Conservation (phyloP, 2,888 invertebrate species). For the Zaprionus bogoriensis region DNA sequence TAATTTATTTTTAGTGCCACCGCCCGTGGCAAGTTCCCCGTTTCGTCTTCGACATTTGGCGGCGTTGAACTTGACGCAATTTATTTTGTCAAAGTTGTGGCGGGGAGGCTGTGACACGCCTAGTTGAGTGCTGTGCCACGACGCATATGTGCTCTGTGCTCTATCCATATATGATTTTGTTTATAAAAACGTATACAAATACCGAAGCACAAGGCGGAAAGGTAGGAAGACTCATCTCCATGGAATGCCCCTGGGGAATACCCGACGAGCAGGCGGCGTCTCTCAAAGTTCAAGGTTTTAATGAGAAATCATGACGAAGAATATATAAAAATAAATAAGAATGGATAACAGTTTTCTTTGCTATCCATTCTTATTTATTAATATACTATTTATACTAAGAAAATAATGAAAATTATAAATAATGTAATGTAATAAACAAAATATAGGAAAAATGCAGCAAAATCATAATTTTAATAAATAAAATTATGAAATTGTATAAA, state of each 20-base stretch:
- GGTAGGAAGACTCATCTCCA: slow-evolving; percentile 17
- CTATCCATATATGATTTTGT: slow-evolving; percentile 26
- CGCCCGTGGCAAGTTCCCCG: slow-evolving; percentile 57
- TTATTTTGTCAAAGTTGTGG: slow-evolving; percentile 67
- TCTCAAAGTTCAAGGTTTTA: slow-evolving; percentile 39
- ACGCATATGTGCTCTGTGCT: slow-evolving; percentile 54
- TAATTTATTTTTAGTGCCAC: slow-evolving; percentile 68
- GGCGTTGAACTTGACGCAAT: slow-evolving; percentile 80
- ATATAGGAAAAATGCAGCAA: too few species aligned
- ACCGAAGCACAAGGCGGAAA: slow-evolving; percentile 19
- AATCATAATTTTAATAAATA: too few species aligned
- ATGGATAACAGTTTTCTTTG: too few species aligned
- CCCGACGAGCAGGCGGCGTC: slow-evolving; percentile 29
- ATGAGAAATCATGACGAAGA: background rate
- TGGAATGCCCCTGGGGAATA: slow-evolving; percentile 60
- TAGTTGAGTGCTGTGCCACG: slow-evolving; percentile 51
- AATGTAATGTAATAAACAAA: too few species aligned
- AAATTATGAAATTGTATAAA: too few species aligned
- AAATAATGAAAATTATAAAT: too few species aligned
- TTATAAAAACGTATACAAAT: slow-evolving; percentile 48
- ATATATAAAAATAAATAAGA: background rate
- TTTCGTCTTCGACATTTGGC: slow-evolving; percentile 63
- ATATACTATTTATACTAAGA: too few species aligned
- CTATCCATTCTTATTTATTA: too few species aligned
- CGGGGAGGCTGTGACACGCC: slow-evolving; percentile 50